These are phyloP conservation scores for Alces alces DNA, from an alignment of 2,113 vertebrate genomes.

Conservation along the genomic window DNA sequence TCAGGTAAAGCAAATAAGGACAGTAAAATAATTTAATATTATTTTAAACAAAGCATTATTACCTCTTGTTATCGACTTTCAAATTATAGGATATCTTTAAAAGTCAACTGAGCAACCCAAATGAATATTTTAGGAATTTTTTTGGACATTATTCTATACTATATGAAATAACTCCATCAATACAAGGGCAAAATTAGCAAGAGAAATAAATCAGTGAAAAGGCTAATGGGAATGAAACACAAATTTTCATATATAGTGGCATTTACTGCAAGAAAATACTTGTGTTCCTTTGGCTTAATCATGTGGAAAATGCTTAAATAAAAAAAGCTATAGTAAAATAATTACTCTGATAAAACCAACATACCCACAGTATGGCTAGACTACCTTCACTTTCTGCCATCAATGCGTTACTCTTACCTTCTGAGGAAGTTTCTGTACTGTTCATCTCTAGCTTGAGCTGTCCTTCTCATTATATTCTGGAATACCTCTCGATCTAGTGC, in stretches of 20 bases:
- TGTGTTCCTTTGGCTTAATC: background rate
- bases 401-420: conserved; percentile 80
- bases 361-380: too few species aligned
- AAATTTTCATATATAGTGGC: background rate
- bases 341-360: background rate
- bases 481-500: conserved; percentile 93
- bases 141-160: background rate
- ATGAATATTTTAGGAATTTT: background rate
- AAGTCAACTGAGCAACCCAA: background rate
- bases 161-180: background rate
- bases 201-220: background rate
- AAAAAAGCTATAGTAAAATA: background rate
- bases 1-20: background rate
- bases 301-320: background rate
- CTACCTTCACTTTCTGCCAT: background rate
- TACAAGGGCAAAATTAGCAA: background rate
- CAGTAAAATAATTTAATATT: background rate
- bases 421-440: conserved; percentile 92
- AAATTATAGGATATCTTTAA: background rate
- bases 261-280: background rate
- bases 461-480: conserved; percentile 95
- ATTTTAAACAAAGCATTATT: background rate
- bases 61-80: background rate
- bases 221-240: background rate
- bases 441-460: conserved; percentile 90